These are phyloP conservation scores for Urosaurus nigricauda DNA, from an alignment of 2,797 vertebrate species.

Conservation along the genomic window DNA sequence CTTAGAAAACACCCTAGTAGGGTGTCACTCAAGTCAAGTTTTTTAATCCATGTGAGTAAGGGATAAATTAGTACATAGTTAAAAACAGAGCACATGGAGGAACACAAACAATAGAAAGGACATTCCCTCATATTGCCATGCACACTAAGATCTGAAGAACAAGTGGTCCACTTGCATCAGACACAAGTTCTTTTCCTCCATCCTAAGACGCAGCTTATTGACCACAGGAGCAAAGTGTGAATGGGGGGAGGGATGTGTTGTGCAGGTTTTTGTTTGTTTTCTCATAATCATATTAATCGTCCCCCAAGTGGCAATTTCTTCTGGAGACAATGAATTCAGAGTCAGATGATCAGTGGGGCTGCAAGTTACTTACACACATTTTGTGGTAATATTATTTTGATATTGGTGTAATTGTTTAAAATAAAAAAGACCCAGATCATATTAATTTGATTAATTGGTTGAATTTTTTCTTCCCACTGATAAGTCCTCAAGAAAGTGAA, in stretches of 20 bases:
- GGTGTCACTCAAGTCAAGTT: too few species aligned
- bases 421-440: too few species aligned
- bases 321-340: background rate
- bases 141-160: background rate
- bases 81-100: background rate
- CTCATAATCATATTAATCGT: background rate
- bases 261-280: background rate
- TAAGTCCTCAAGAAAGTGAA: background rate
- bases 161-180: background rate
- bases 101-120: background rate
- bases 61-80: background rate
- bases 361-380: background rate
- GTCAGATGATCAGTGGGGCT: background rate
- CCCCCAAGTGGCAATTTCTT: background rate
- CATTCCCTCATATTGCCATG: background rate
- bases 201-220: background rate
- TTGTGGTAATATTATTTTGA: background rate
- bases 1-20: too few species aligned
- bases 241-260: background rate
- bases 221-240: background rate
- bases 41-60: too few species aligned
- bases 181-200: background rate
- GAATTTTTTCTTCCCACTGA: background rate
- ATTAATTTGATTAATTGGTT: background rate
- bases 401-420: too few species aligned